phyloP scores from a whole-genome alignment of 30 jellyfish, hydroid and myxozoan species.

The Calvadosia cruxmelitensis region DNA sequence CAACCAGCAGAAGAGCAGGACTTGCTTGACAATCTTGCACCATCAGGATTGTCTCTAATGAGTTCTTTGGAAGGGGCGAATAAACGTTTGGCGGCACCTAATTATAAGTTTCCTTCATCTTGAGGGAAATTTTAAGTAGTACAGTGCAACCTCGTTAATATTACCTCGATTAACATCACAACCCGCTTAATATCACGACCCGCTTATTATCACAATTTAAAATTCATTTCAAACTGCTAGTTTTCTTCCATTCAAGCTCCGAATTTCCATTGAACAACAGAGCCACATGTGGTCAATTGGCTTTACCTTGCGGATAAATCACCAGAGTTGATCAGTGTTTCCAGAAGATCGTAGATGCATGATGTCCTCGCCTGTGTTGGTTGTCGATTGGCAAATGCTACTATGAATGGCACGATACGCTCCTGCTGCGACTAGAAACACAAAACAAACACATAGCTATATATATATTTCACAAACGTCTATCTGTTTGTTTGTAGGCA shows the following conservation, averaged over 20 bases:
- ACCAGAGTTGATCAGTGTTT: conserved; percentile 40
- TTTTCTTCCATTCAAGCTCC: background rate
- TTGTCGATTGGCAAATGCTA: conserved; percentile 86
- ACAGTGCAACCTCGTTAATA: too few relatives aligned
- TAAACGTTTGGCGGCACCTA: too few relatives aligned
- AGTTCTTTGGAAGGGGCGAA: too few relatives aligned
- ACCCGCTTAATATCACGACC: too few relatives aligned
- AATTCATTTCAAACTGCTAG: too few relatives aligned
- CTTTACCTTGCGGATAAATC: conserved; percentile 69
- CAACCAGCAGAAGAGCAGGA: background rate
- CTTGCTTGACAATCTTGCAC: background rate
- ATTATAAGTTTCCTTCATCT: too few relatives aligned
- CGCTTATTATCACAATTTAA: too few relatives aligned
- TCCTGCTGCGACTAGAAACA: conserved; percentile 23
- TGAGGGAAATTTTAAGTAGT: too few relatives aligned
- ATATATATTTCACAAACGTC: background rate
- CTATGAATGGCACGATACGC: conserved; percentile 33
- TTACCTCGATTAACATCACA: background rate
- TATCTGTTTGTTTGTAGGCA: background rate
- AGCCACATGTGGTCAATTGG: background rate
- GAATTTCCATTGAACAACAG: background rate
- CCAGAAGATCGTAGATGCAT: conserved; percentile 49
- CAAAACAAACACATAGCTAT: background rate
- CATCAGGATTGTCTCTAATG: too few relatives aligned
- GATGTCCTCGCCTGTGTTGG: conserved; percentile 50